phyloP scores from a whole-genome alignment of 2,113 vertebrate species.

The Cardinalis cardinalis region DNA sequence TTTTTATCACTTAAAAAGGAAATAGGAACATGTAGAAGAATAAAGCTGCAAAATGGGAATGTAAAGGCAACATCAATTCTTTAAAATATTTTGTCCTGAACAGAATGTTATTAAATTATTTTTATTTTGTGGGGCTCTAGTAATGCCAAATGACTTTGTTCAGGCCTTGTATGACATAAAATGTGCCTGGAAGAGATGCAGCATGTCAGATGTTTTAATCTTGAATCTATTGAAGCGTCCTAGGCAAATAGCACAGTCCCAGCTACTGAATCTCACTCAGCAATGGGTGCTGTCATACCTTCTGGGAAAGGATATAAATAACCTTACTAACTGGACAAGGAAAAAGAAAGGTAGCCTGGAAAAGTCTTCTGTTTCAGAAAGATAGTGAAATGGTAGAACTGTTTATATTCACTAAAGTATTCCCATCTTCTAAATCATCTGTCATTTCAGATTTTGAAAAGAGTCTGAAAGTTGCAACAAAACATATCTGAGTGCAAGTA shows the following conservation, averaged over 20 bases:
- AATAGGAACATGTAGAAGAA: neutral
- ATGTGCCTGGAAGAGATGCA: neutral
- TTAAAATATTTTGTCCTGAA: neutral
- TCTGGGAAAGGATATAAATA: neutral
- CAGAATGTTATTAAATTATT: neutral
- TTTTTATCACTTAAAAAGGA: neutral
- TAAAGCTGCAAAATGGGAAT: neutral
- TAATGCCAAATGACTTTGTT: neutral
- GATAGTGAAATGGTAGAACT: neutral
- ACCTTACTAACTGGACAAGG: neutral
- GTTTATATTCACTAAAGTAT: neutral
- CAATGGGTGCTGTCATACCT: neutral
- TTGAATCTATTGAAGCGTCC: neutral
- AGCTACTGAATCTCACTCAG: neutral
- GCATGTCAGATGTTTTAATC: neutral
- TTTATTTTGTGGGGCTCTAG: neutral
- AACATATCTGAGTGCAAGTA: neutral
- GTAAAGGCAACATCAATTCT: neutral
- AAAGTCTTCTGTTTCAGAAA: neutral
- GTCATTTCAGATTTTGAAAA: neutral
- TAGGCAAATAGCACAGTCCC: neutral
- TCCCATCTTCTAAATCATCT: neutral
- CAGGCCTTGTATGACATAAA: neutral
- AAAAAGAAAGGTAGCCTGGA: neutral
- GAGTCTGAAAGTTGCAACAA: neutral